Conservation (phyloP, 2,888 invertebrate genomes). For the Arge pagana region DNA sequence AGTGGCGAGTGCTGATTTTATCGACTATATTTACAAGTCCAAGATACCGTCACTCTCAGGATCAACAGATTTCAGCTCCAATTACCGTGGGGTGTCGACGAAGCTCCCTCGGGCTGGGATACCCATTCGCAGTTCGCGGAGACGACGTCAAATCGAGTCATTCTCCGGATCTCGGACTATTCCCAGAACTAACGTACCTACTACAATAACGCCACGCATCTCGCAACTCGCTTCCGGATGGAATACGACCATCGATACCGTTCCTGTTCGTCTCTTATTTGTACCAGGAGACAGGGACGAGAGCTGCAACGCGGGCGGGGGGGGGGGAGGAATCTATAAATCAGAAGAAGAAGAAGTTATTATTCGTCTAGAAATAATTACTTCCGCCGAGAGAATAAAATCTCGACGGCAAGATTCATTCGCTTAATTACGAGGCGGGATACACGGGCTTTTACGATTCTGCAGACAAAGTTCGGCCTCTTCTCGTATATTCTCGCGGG, state of each 20-base stretch:
- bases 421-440: conserved; percentile 1
- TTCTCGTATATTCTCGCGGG: conserved; percentile 6
- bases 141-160: neutral
- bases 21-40: conserved; percentile 23
- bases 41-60: conserved; percentile 17
- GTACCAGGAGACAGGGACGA: neutral
- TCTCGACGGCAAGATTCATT: neutral
- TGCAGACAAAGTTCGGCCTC: conserved; percentile 2
- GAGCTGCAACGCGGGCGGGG: neutral
- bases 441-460: neutral
- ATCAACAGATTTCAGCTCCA: conserved; percentile 9
- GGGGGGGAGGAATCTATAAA: neutral
- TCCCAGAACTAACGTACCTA: too few relatives aligned
- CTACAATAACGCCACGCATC: too few relatives aligned
- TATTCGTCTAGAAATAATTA: too few relatives aligned
- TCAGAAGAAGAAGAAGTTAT: neutral
- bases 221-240: too few relatives aligned
- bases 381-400: neutral
- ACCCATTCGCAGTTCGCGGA: neutral
- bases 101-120: neutral
- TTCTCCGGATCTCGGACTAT: neutral
- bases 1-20: conserved; percentile 25
- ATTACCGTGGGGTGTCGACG: conserved; percentile 5
- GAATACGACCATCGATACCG: neutral
- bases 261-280: neutral